A percentile compares a stretch with the other conserved stretches of the same genome.
These are phyloP conservation scores for Phalacrocorax pelagicus DNA, from an alignment of 2,113 vertebrate species.

Conservation along the genomic window DNA sequence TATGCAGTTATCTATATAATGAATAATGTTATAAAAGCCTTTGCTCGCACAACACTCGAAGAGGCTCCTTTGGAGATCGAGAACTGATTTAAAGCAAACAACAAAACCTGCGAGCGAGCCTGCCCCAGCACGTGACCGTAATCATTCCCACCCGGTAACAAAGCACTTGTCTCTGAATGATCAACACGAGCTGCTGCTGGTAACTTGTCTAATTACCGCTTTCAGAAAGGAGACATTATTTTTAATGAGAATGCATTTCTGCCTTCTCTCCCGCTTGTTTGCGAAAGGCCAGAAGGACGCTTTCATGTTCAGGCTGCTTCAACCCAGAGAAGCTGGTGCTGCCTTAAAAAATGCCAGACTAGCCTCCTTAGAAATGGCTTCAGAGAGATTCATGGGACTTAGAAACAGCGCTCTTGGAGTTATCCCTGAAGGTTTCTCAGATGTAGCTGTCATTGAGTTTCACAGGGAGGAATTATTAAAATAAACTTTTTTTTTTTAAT, in stretches of 20 bases:
- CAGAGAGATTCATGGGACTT: neutral
- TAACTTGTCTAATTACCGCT: neutral
- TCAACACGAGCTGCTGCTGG: neutral
- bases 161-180: neutral
- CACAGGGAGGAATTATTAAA: neutral
- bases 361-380: neutral
- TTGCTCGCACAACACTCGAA: neutral
- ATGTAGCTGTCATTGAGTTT: neutral
- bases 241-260: neutral
- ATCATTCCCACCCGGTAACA: neutral
- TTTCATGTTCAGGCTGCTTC: neutral
- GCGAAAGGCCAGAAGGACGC: neutral
- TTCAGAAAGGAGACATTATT: neutral
- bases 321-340: neutral
- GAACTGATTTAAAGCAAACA: neutral
- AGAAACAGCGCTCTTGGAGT: rapidly evolving
- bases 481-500: neutral
- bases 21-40: neutral
- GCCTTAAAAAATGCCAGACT: neutral
- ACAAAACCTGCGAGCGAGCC: neutral
- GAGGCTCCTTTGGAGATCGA: neutral
- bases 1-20: neutral
- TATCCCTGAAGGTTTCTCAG: neutral
- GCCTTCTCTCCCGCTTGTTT: neutral
- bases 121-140: neutral